A percentile compares a stretch with the other conserved stretches of the same genome.
Evolutionary conservation across 2,113 vertebrate genomes (phyloP).

Genomic region (Caretta caretta): DNA sequence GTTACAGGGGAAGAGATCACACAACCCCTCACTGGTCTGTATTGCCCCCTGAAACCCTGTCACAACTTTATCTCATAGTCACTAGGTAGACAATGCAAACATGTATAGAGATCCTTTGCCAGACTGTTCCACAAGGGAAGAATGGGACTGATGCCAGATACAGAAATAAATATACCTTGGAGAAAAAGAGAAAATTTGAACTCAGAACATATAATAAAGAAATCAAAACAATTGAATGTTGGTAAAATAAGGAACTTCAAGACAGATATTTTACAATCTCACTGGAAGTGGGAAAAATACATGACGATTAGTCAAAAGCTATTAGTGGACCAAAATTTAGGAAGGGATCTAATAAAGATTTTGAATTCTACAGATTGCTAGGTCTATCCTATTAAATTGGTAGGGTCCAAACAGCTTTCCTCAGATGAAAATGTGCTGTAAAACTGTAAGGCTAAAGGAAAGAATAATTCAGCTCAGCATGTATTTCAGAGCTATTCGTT

Average conservation of each 20-base stretch:
- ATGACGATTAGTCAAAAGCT: not conserved
- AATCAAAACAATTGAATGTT: too few species aligned
- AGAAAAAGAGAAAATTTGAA: too few species aligned
- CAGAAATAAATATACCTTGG: too few species aligned
- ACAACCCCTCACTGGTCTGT: too few species aligned
- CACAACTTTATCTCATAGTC: too few species aligned
- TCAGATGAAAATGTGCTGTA: not conserved
- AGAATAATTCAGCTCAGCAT: not conserved
- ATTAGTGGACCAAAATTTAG: not conserved
- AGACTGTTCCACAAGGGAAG: too few species aligned
- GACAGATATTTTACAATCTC: not conserved
- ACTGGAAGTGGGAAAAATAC: not conserved
- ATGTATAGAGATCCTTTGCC: too few species aligned
- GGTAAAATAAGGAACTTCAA: not conserved
- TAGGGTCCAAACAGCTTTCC: accelerated
- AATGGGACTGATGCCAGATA: too few species aligned
- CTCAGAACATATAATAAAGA: too few species aligned
- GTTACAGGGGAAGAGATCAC: too few species aligned
- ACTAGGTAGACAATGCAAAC: too few species aligned
- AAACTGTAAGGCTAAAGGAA: accelerated
- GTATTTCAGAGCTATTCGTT: not conserved
- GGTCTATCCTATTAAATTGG: not conserved
- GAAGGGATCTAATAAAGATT: not conserved
- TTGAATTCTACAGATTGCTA: not conserved
- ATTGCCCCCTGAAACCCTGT: too few species aligned